Evolutionary conservation across 2,113 vertebrate species (phyloP).

Genomic region (Cheirogaleus medius): DNA sequence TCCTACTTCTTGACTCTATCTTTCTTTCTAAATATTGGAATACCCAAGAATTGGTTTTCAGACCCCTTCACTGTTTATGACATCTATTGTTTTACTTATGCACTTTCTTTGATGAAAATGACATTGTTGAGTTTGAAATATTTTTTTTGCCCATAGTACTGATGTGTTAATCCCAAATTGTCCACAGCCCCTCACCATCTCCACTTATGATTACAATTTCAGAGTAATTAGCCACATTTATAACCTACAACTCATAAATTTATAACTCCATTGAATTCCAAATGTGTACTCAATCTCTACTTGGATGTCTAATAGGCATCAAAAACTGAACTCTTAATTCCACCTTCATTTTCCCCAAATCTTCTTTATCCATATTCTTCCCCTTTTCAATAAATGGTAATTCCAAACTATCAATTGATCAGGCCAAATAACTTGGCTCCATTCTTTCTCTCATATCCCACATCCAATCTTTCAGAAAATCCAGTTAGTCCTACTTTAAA

Average conservation of each 20-base stretch:
- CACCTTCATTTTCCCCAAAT: background rate
- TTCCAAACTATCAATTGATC: background rate
- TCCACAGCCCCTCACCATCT: background rate
- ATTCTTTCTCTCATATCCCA: background rate
- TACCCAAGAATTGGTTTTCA: background rate
- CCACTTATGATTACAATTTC: background rate
- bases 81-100: background rate
- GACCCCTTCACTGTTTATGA: background rate
- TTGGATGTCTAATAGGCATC: background rate
- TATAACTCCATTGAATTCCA: background rate
- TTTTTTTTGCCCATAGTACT: background rate
- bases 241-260: background rate
- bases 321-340: slow-evolving; percentile 24
- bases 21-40: background rate
- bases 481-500: background rate
- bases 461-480: background rate
- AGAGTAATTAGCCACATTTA: background rate
- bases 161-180: background rate
- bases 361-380: background rate
- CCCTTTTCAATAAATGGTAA: background rate
- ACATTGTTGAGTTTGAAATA: background rate
- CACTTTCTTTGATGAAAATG: background rate
- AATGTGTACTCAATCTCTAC: background rate
- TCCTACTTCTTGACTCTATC: background rate
- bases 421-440: background rate